Evolutionary conservation across 2,888 invertebrate species (phyloP).

Genomic region (Myopa tessellatipennis): DNA sequence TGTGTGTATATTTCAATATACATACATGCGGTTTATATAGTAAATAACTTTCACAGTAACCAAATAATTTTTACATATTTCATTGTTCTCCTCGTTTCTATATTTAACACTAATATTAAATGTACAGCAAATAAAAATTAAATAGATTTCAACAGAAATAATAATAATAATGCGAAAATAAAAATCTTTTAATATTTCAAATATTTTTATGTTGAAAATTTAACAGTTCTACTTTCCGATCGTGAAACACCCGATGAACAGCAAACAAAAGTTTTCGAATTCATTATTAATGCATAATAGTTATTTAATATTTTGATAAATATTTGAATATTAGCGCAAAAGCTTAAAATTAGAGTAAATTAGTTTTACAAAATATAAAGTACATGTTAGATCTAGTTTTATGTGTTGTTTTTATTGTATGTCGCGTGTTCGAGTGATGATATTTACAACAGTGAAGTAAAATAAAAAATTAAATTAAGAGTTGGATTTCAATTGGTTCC

Average conservation of each 20-base stretch:
- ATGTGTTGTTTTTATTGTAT: too few species aligned
- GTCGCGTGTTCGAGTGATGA: neutral
- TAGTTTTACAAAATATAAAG: slow-evolving; percentile 11
- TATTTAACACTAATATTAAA: slow-evolving; percentile 20
- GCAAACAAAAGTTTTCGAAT: too few species aligned
- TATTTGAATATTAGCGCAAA: too few species aligned
- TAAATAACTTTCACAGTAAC: slow-evolving; percentile 15
- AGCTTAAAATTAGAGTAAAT: neutral
- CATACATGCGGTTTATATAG: neutral
- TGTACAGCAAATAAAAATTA: neutral
- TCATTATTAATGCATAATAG: too few species aligned
- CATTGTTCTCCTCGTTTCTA: slow-evolving; percentile 4
- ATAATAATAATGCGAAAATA: too few species aligned
- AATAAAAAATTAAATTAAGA: neutral
- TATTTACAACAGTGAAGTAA: slow-evolving; percentile 9
- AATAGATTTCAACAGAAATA: too few species aligned
- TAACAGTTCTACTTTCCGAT: too few species aligned
- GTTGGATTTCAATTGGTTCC: neutral
- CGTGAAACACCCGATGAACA: too few species aligned
- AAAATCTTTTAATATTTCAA: too few species aligned
- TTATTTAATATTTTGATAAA: too few species aligned
- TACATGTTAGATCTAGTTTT: neutral
- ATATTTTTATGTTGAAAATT: too few species aligned
- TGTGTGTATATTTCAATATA: slow-evolving; percentile 11
- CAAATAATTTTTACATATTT: slow-evolving; percentile 30